Evolutionary conservation across 1,140 invertebrate species (phyloP).

Genomic region (Hestina assimilis): DNA sequence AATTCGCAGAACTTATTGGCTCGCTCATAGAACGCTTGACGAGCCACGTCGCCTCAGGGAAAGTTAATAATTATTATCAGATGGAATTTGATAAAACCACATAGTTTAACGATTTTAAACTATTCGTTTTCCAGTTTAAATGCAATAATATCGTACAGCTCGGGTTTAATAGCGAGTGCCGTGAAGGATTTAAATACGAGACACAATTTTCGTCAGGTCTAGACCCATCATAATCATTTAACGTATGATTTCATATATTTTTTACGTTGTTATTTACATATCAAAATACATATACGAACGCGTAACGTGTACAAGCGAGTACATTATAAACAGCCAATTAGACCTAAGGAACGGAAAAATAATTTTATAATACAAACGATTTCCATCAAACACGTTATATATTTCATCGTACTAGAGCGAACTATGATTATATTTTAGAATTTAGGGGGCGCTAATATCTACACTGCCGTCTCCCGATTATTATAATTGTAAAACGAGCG

Average conservation of each 20-base stretch:
- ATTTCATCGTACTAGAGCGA: conserved; percentile 1
- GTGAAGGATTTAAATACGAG: background rate
- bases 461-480: background rate
- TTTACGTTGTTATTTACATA: conserved; percentile 12
- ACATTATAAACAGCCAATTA: conserved; percentile 7
- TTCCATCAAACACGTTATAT: background rate
- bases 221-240: background rate
- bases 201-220: background rate
- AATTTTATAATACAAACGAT: conserved; percentile 21
- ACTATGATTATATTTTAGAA: conserved; percentile 2
- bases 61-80: no score
- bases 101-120: no score
- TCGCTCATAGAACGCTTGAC: no score
- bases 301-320: background rate
- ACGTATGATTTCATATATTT: background rate
- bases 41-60: no score
- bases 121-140: no score
- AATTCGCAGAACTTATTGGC: no score
- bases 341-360: no score
- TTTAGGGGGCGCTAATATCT: conserved; percentile 15
- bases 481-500: background rate
- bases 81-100: no score
- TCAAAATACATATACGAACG: conserved; percentile 3
- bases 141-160: background rate
- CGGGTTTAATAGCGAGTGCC: background rate